phyloP scores from a whole-genome alignment of 2,113 vertebrate genomes.

The Suricata suricatta region DNA sequence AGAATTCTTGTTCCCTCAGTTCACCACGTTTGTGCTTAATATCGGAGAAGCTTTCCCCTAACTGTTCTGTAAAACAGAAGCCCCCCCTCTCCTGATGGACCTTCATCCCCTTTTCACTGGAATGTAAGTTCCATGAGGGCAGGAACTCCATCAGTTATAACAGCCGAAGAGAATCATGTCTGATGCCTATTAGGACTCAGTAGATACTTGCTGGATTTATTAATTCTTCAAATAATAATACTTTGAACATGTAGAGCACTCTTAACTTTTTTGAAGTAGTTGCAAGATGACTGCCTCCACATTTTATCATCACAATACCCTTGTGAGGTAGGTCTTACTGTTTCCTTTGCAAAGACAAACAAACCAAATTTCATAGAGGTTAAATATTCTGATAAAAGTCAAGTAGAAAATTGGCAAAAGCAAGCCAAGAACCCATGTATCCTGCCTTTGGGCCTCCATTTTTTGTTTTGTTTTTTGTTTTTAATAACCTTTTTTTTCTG shows the following conservation, averaged over 20 bases:
- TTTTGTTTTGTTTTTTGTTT: not conserved
- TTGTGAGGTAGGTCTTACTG: not conserved
- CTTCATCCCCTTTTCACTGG: not conserved
- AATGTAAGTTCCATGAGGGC: not conserved
- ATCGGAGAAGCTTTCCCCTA: not conserved
- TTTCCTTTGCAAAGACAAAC: not conserved
- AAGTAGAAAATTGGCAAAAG: not conserved
- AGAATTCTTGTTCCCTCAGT: not conserved
- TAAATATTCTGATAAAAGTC: not conserved
- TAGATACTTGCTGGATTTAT: not conserved
- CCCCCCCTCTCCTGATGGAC: not conserved
- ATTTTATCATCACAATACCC: not conserved
- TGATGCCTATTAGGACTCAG: too few species aligned
- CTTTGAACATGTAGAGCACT: not conserved
- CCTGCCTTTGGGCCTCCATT: not conserved
- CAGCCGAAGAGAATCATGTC: not conserved
- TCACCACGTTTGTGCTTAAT: not conserved
- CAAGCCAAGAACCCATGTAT: not conserved
- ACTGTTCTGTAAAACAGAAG: not conserved
- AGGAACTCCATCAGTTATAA: not conserved
- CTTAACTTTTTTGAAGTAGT: not conserved
- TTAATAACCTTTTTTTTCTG: not conserved
- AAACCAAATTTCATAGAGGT: not conserved
- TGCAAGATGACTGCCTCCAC: not conserved
- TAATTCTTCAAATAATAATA: not conserved